Evolutionary conservation across 1,140 invertebrate species (phyloP), one percentile per base, ranked within the genome.

Genomic region (Aphidius ervi): DNA sequence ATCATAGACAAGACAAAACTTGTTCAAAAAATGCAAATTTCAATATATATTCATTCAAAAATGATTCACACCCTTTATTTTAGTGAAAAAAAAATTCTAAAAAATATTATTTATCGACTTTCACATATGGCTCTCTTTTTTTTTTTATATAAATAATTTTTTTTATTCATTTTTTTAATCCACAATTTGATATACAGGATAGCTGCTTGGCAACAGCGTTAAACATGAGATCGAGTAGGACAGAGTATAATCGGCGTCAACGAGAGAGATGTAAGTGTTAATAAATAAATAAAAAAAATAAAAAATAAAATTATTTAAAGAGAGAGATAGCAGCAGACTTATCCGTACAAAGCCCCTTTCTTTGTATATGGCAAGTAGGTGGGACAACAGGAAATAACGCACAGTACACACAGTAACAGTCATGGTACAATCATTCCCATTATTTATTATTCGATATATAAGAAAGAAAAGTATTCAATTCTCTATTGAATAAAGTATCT

Each of bases 131-230:
- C 40, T 52, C 39, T 52, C 31, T 39, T 16, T 54, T 16, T 41
- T 42, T n/a, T 54, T 42, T 16, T 16, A n/a, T 16, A 5, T 10
- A n/a, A 10, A 20, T 31, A 16, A n/a, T 31, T 42, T 54, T n/a
- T 54, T 16, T 48, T 31, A 56, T 39, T 46, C 37, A 7, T 9
- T 61, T 56, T 61, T 56, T 61, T 61, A 4, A 8, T 49, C 45
- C 59, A 42, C 45, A 40, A n/a, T 37, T 37, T 37, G 10, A 9
- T 16, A 16, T 16, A 16, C 16, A 16, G 16, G 16, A 16, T 7
- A 5, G 40, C 40, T 40, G 47, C 59, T 47, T 61, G 59, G 59
- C 59, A 61, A 61, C 59, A 61, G 59, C 47, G 59, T 56, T 37
- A 20, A 43, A n/a, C 40, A 39, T 31, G n/a, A 59, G 20, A 43